A percentile compares a stretch with the other conserved stretches of the same genome.
Evolutionary conservation across 2,888 invertebrate species (phyloP).

Genomic region (Melanchra persicariae): DNA sequence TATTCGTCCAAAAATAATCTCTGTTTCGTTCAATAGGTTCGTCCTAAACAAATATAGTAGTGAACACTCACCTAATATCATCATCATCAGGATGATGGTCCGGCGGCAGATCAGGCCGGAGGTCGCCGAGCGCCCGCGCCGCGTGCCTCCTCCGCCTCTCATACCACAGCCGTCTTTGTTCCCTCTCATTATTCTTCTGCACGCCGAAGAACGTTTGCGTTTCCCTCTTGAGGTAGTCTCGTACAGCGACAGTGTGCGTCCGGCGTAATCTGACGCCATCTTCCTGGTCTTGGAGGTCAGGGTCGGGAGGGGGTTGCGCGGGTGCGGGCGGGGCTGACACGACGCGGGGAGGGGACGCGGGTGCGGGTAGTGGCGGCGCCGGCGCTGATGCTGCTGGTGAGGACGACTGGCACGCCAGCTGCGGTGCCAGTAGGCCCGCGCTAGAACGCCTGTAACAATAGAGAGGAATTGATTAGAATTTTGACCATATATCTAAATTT

Average conservation of each 20-base stretch:
- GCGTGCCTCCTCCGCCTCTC: constrained; percentile 95
- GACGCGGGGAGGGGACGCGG: constrained; percentile 86
- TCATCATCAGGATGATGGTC: constrained; percentile 92
- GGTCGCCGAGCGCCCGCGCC: constrained; percentile 92
- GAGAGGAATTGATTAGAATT: constrained; percentile 24
- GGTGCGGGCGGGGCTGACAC: constrained; percentile 80
- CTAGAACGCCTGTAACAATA: constrained; percentile 87
- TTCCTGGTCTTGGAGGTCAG: constrained; percentile 84
- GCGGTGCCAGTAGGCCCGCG: constrained; percentile 86
- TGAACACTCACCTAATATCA: constrained; percentile 84
- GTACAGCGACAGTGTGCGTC: constrained; percentile 85
- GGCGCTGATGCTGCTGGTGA: constrained; percentile 80
- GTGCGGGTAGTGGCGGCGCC: constrained; percentile 78
- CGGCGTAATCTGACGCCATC: constrained; percentile 87
- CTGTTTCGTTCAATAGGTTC: too few relatives aligned
- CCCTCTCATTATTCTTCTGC: constrained; percentile 94
- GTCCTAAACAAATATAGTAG: too few relatives aligned
- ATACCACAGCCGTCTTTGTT: constrained; percentile 94
- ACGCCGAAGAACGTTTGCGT: constrained; percentile 97
- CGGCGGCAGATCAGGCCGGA: constrained; percentile 91
- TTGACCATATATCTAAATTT: background rate
- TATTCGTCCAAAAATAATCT: too few relatives aligned
- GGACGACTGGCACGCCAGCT: constrained; percentile 84
- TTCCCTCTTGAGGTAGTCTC: constrained; percentile 94
- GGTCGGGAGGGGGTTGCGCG: constrained; percentile 77